A percentile compares a stretch with the other conserved stretches of the same genome.
Evolutionary conservation across 2,113 vertebrate genomes (phyloP).

Genomic region (Amazona vittata): DNA sequence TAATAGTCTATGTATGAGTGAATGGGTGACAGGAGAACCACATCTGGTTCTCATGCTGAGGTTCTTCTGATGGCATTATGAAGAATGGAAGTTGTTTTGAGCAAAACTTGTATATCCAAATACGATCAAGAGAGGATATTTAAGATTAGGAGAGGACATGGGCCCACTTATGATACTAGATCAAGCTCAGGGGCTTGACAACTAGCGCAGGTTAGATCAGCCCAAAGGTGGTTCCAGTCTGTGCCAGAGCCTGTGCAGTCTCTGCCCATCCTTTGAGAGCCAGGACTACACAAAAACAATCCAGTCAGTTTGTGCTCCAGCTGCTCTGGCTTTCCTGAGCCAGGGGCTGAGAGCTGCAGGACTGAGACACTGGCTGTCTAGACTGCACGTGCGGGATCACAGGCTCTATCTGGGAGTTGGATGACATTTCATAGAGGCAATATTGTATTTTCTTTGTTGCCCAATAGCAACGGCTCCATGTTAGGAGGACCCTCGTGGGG

Average conservation of each 20-base stretch:
- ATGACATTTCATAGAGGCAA: constrained; percentile 17
- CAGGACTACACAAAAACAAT: background rate
- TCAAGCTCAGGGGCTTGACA: background rate
- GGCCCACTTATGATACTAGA: background rate
- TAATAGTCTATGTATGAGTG: background rate
- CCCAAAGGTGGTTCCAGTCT: background rate
- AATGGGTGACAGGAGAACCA: background rate
- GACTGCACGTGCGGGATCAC: constrained; percentile 48
- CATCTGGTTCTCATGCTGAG: background rate
- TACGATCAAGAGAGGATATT: background rate
- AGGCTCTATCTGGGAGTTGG: background rate
- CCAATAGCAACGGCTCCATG: background rate
- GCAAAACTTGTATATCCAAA: background rate
- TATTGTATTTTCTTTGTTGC: constrained; percentile 4
- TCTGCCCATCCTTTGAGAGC: background rate
- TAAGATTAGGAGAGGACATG: background rate
- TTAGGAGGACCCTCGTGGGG: background rate
- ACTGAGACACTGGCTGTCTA: constrained; percentile 15
- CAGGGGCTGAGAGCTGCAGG: background rate
- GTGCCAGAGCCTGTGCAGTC: background rate
- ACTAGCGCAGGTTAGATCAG: background rate
- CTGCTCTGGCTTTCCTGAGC: background rate
- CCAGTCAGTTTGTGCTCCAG: background rate
- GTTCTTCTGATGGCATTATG: background rate
- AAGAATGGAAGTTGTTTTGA: background rate